Conservation (phyloP, 2,113 vertebrate genomes). For the Genyomyrus donnyi region DNA sequence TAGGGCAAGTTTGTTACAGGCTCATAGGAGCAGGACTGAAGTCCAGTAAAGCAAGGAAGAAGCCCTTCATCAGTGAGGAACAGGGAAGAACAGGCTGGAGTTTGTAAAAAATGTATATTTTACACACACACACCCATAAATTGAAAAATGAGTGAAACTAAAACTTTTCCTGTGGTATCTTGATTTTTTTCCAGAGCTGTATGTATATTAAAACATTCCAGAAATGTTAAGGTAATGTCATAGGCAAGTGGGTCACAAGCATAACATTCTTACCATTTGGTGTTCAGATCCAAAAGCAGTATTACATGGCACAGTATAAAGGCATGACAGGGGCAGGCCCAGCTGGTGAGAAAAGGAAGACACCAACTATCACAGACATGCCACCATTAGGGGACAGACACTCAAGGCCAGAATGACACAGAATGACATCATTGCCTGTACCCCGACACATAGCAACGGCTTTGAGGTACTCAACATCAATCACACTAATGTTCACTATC, state of each 20-base stretch:
- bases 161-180: not conserved
- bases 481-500: not conserved
- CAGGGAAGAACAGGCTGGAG: too few relatives aligned
- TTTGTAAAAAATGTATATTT: too few relatives aligned
- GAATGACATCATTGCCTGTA: not conserved
- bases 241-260: not conserved
- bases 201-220: not conserved
- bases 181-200: not conserved
- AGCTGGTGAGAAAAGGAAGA: slow-evolving; percentile 47
- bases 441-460: not conserved
- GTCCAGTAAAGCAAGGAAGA: too few relatives aligned
- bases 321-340: slow-evolving; percentile 61
- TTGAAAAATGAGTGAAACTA: too few relatives aligned
- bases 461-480: not conserved
- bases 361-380: not conserved
- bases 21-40: too few relatives aligned
- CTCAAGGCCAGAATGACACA: not conserved
- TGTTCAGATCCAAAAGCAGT: slow-evolving; percentile 79
- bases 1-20: too few relatives aligned
- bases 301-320: slow-evolving; percentile 74
- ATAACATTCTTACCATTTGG: slow-evolving; percentile 70
- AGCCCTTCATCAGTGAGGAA: too few relatives aligned
- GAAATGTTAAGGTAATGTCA: not conserved
- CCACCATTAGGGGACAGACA: not conserved
- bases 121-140: too few relatives aligned